These are phyloP conservation scores for Tanypteryx hageni DNA, from an alignment of 2,888 invertebrate genomes.

Conservation along the genomic window DNA sequence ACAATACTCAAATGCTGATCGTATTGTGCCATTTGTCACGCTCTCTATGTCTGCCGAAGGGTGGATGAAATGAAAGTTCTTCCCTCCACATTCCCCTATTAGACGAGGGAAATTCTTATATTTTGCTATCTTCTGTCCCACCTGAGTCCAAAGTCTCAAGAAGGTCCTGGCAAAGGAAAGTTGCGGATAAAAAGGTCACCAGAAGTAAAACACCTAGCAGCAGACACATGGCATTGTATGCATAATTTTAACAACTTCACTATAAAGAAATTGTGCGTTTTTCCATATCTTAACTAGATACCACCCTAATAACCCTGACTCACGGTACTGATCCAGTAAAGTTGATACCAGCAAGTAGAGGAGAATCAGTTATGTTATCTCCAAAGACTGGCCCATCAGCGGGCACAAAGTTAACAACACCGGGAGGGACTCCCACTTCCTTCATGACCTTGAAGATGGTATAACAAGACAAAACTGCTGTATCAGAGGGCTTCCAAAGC, in stretches of 20 bases:
- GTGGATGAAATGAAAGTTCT: conserved; percentile 99
- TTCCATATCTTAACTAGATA: not conserved
- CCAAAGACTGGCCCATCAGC: conserved; percentile 98
- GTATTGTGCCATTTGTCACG: conserved; percentile 90
- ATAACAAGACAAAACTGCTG: conserved; percentile 97
- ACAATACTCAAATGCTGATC: conserved; percentile 96
- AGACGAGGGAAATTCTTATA: conserved; percentile 95
- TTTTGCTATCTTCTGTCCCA: conserved; percentile 89
- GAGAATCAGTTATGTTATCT: conserved; percentile 89
- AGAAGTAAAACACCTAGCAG: not conserved
- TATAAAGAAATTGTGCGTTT: not conserved
- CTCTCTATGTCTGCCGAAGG: conserved; percentile 89
- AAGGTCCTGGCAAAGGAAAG: conserved; percentile 83
- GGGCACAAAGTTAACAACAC: conserved; percentile 98
- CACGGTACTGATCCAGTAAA: conserved; percentile 98
- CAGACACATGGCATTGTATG: not conserved
- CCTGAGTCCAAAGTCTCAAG: conserved; percentile 93
- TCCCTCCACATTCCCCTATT: conserved; percentile 98
- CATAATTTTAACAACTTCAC: not conserved
- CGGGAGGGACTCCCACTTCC: conserved; percentile 97
- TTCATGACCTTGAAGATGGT: conserved; percentile 93
- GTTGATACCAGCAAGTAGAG: conserved; percentile 94
- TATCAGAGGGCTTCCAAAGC: conserved; percentile 99
- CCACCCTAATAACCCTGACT: conserved; percentile 71
- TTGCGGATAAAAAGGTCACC: conserved; percentile 24